Conservation (phyloP, 2,113 vertebrate genomes). For the Copsychus sechellarum region DNA sequence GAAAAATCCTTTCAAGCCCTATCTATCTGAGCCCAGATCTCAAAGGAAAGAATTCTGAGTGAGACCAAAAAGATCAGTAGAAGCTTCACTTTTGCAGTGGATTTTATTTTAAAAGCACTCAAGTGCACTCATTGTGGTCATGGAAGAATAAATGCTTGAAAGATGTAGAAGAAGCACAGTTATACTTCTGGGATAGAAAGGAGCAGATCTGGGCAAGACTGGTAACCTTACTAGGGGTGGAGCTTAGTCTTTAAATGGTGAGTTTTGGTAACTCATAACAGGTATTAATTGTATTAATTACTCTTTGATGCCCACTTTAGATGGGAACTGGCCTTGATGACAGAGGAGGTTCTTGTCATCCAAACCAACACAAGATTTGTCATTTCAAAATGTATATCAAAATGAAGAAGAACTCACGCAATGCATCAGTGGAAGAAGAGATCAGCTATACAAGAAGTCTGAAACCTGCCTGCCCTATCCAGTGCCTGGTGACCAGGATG, state of each 20-base stretch:
- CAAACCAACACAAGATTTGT: neutral
- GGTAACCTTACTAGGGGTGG: neutral
- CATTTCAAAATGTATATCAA: neutral
- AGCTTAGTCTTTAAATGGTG: neutral
- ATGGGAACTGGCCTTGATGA: neutral
- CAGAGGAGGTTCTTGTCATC: neutral
- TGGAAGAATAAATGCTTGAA: neutral
- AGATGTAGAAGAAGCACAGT: neutral
- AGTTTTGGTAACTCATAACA: neutral
- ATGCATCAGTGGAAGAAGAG: rapidly evolving
- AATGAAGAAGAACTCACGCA: neutral
- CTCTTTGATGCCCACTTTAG: rapidly evolving
- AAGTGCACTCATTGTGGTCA: neutral
- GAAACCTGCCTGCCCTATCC: neutral
- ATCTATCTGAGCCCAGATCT: neutral
- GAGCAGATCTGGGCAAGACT: neutral
- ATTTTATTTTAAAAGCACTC: neutral
- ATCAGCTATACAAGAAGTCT: neutral
- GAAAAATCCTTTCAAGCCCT: neutral
- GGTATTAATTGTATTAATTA: neutral
- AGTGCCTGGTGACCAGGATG: neutral
- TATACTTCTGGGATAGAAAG: neutral
- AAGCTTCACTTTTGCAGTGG: neutral
- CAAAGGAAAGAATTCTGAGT: neutral
- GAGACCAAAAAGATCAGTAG: neutral